Conservation (phyloP, 2,797 vertebrate genomes). For the Enteromius anoplus region DNA sequence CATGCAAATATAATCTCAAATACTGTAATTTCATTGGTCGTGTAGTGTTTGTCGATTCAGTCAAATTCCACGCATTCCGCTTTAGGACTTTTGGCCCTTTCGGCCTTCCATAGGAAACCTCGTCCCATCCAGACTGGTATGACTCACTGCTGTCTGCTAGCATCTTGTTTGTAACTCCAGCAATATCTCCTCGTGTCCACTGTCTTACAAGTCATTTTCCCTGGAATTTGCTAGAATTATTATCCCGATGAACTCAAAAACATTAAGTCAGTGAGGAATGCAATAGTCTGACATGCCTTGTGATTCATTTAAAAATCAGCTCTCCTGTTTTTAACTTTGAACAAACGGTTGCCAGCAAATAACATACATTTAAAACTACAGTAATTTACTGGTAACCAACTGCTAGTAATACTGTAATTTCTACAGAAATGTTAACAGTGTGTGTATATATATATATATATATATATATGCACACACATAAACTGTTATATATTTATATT, state of each 20-base stretch:
- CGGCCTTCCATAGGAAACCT: neutral
- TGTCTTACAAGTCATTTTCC: slow-evolving; percentile 17
- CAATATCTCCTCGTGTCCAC: neutral
- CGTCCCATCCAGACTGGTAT: neutral
- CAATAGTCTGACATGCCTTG: neutral
- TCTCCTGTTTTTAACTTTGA: neutral
- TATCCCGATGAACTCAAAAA: neutral
- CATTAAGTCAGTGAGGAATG: slow-evolving; percentile 2
- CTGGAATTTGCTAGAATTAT: slow-evolving; percentile 21
- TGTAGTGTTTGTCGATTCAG: neutral
- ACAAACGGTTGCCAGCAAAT: no score
- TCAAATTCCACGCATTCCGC: neutral
- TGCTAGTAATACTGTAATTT: no score
- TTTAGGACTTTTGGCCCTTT: neutral
- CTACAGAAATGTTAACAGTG: no score
- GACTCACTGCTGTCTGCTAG: neutral
- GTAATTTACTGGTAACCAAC: no score
- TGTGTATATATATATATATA: no score
- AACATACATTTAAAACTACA: no score
- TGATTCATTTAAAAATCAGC: neutral
- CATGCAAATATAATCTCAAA: no score
- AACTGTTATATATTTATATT: no score
- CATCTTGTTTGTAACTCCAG: neutral
- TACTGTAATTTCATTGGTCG: no score
- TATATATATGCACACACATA: no score